Evolutionary conservation across 1,140 invertebrate genomes (phyloP), one percentile per base, ranked within the genome.

Genomic region (Drosophila sulfurigaster): DNA sequence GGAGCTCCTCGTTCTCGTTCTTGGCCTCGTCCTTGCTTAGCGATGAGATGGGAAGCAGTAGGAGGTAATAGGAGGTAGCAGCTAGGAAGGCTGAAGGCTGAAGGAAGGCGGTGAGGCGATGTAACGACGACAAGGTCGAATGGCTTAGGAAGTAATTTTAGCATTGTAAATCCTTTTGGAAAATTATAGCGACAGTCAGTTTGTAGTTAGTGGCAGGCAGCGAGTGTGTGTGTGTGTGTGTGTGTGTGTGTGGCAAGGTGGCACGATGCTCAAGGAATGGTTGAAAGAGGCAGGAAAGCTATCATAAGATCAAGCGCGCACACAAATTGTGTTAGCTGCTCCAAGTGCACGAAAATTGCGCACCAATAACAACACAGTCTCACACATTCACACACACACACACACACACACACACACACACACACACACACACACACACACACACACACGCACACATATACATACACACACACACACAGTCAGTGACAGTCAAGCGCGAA

Each of bases 111-210:
- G 3, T 3, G 20, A 25, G 3, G 20, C 20, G 20, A 25, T 67
- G 59, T 82, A 78, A 73, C 68, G 81, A 65, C 71, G 82, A 88
- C 83, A 87, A 88, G 82, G 83, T 87, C 71, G 82, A 81, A 87
- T 87, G 83, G 83, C 85, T 89, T 88, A 83, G 83, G 85, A 88
- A 88, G 83, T 88, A 88, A 88, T 88, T 88, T 88, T 81, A 78
- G 81, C 78, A 88, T 83, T 88, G 85, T 88, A 88, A 88, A 88
- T 89, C 85, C 83, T 83, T 89, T 88, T 89, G 60, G 81, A 88
- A 88, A 88, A 88, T 88, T 88, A 88, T 88, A 81, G 83, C 83
- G 83, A 88, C 83, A 89, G 78, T 80, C 85, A 88, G 83, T 83
- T 88, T 88, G 83, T 82, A 87, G 83, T 87, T 87, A 87, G 83